Evolutionary conservation across 2,888 invertebrate genomes (phyloP).

Genomic region (Conchocele bisecta): DNA sequence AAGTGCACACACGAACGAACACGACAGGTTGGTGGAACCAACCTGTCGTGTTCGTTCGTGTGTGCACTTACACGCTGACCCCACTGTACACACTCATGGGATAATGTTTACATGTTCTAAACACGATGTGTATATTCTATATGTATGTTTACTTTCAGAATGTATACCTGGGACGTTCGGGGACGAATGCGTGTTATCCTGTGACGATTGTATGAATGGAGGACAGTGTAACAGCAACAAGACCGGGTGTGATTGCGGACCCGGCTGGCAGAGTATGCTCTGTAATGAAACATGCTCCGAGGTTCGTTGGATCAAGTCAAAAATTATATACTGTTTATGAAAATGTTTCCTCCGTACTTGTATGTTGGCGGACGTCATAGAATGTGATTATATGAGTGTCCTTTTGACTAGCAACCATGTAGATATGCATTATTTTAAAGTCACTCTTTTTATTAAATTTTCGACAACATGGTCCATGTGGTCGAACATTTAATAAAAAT

Average conservation of each 20-base stretch:
- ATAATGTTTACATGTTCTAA: too few relatives aligned
- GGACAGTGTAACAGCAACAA: conserved; percentile 77
- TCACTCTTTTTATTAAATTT: too few relatives aligned
- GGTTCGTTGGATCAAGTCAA: conserved; percentile 72
- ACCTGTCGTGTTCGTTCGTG: too few relatives aligned
- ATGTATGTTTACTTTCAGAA: too few relatives aligned
- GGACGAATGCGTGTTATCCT: conserved; percentile 81
- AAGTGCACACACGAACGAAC: too few relatives aligned
- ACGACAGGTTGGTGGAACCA: too few relatives aligned
- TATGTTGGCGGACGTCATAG: background rate
- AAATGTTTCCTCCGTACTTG: background rate
- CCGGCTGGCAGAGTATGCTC: conserved; percentile 81
- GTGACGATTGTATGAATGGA: conserved; percentile 83
- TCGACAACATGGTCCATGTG: too few relatives aligned
- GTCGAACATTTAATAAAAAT: too few relatives aligned
- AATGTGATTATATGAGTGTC: background rate
- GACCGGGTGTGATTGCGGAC: conserved; percentile 80
- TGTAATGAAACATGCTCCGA: conserved; percentile 82
- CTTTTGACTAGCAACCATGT: background rate
- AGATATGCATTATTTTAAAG: too few relatives aligned
- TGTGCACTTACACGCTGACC: too few relatives aligned
- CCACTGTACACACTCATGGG: too few relatives aligned
- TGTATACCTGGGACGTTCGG: conserved; percentile 83
- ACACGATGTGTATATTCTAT: too few relatives aligned
- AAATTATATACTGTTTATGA: background rate